Base-by-base conservation (phyloP, 2,888 invertebrate genomes). In the Parnassius mnemosyne region DNA sequence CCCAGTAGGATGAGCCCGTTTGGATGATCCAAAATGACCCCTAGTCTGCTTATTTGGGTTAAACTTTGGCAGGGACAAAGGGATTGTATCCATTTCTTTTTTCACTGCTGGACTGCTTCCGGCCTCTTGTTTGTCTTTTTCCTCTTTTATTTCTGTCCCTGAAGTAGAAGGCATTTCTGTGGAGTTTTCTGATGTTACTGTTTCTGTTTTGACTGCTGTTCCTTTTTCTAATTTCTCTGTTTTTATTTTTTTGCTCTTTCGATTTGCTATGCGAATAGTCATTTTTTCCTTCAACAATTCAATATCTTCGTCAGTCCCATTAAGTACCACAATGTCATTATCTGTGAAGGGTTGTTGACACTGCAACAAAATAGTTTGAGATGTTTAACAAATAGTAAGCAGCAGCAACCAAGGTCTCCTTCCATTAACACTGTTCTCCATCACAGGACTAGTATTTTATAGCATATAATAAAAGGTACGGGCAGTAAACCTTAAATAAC, bases 261-360 rank as follows among this genome's bases (percentile, higher is more conserved):
- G 92, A 74, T 93, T 94, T 49, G 93, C 93, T 61, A 95, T 93
- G 53, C 96, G 92, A 57, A 93, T 89, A 68, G 94, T 93, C 87
- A 96, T 94, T 74, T 94, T 94, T 16, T 81, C 81, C 70, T 88
- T 92, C 78, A 97, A 93, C 42, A 89, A 67, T 50, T 93, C 93
- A 63, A 96, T 78, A 73, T 98, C 97, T 68, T 96, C 96, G 12
- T 96, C 95, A 69, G 93, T 94, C 57, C 96, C 96, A 88, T 99
- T 99, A 42, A 99, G 89, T n/a, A 96, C 90, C 43, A 99, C 94
- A 10, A 98, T 87, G 82, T 99, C 98, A 68, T 95, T 94, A 56
- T 95, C 92, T 10, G 92, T 91, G 78, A 95, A 97, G 1, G 95
- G 93, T 75, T 94, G 92, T 71, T 96, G 97, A 83, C 98, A 99